A percentile compares a stretch with the other conserved stretches of the same genome.
Evolutionary conservation across 2,888 invertebrate species (phyloP).

Genomic region (Nomada hirtipes): DNA sequence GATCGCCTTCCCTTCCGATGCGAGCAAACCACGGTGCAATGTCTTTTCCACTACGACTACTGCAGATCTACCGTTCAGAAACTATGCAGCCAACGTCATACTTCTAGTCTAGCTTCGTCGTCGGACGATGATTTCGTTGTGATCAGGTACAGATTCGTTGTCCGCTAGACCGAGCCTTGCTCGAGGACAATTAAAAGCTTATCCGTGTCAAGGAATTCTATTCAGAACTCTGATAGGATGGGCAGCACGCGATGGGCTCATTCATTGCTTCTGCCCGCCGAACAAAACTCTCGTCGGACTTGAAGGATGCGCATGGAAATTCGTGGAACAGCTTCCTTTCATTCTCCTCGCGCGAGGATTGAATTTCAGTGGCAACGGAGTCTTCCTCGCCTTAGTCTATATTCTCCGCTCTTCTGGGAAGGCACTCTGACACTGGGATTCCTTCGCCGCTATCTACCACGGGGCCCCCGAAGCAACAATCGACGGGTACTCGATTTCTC

Average conservation of each 20-base stretch:
- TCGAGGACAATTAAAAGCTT: conserved; percentile 41
- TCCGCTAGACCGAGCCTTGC: not conserved
- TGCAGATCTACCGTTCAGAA: conserved; percentile 34
- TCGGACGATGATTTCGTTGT: conserved; percentile 66
- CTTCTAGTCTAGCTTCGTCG: conserved; percentile 44
- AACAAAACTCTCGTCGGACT: conserved; percentile 37
- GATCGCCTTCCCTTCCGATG: conserved; percentile 2
- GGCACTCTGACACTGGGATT: conserved; percentile 37
- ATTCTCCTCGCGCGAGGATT: conserved; percentile 49
- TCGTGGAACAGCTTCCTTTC: conserved; percentile 53
- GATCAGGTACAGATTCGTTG: conserved; percentile 69
- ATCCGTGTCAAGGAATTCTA: conserved; percentile 50
- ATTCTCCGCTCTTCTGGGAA: conserved; percentile 20
- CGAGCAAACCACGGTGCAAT: conserved; percentile 3
- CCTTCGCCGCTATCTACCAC: not conserved
- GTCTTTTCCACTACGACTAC: conserved; percentile 30
- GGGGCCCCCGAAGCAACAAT: not conserved
- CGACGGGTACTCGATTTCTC: not conserved
- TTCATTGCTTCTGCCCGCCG: conserved; percentile 33
- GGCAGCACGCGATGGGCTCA: conserved; percentile 40
- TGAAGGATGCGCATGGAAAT: conserved; percentile 36
- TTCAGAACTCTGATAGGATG: conserved; percentile 41
- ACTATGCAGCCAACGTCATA: conserved; percentile 38
- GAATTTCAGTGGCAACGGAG: conserved; percentile 51
- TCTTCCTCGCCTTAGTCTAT: conserved; percentile 11